Evolutionary conservation across 2,888 invertebrate genomes (phyloP).

Genomic region (Sinotaia quadrata): DNA sequence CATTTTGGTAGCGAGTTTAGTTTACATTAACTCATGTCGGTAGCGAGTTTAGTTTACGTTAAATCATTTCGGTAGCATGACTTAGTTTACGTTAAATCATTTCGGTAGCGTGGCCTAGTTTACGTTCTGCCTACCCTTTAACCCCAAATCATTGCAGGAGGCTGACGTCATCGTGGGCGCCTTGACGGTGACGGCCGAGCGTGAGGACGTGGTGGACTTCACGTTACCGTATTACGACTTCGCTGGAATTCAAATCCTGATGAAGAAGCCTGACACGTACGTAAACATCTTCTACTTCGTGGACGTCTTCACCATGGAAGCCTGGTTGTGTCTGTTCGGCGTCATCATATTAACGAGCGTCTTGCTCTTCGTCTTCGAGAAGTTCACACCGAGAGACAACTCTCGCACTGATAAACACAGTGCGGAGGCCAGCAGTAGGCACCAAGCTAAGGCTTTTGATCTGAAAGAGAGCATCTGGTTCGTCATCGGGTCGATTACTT

Average conservation of each 20-base stretch:
- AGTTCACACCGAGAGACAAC: slow-evolving; percentile 77
- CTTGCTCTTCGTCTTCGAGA: slow-evolving; percentile 91
- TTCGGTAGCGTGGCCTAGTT: too few species aligned
- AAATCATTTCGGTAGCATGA: too few species aligned
- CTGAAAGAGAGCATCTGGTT: slow-evolving; percentile 96
- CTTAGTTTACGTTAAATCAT: too few species aligned
- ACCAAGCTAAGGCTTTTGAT: slow-evolving; percentile 75
- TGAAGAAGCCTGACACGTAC: slow-evolving; percentile 85
- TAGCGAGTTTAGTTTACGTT: too few species aligned
- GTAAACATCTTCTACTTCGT: slow-evolving; percentile 92
- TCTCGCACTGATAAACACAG: too few species aligned
- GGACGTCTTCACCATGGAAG: slow-evolving; percentile 89
- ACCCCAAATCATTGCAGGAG: slow-evolving; percentile 75
- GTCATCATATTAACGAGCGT: slow-evolving; percentile 87
- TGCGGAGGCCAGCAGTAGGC: background rate
- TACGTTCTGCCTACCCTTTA: background rate
- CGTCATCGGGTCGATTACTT: slow-evolving; percentile 91
- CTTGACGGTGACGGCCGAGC: slow-evolving; percentile 90
- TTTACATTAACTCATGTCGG: too few species aligned
- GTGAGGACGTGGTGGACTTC: slow-evolving; percentile 91
- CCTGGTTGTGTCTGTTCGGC: slow-evolving; percentile 86
- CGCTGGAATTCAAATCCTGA: slow-evolving; percentile 90
- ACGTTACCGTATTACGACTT: slow-evolving; percentile 93
- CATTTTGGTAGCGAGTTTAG: too few species aligned
- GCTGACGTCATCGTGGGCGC: slow-evolving; percentile 88